Evolutionary conservation across 2,113 vertebrate genomes (phyloP).

Genomic region (Desmodus rotundus): DNA sequence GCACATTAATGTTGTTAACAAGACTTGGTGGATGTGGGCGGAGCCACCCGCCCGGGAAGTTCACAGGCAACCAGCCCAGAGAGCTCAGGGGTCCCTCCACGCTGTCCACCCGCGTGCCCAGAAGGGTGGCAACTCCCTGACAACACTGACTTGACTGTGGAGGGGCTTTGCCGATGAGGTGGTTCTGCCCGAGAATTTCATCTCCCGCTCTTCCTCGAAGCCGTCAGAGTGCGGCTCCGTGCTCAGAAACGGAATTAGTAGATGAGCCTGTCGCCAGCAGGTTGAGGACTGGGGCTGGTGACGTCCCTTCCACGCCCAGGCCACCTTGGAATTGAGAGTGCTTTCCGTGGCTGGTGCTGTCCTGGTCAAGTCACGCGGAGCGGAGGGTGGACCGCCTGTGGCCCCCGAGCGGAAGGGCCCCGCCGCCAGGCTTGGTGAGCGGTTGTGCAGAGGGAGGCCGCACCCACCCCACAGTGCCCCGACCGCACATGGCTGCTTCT

Average conservation of each 20-base stretch:
- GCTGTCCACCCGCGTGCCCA: not conserved
- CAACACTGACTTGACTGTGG: not conserved
- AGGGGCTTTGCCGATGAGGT: not conserved
- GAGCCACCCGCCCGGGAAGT: not conserved
- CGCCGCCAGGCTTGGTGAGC: fast-evolving
- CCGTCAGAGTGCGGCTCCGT: not conserved
- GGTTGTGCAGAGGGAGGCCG: not conserved
- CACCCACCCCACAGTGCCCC: not conserved
- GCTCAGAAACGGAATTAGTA: not conserved
- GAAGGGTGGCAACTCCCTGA: fast-evolving
- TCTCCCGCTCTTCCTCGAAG: not conserved
- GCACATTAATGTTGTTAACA: not conserved
- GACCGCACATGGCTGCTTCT: fast-evolving
- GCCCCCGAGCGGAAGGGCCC: fast-evolving
- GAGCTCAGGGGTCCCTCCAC: fast-evolving
- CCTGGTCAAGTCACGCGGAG: too few relatives aligned
- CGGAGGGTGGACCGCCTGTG: fast-evolving
- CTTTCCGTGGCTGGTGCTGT: fast-evolving
- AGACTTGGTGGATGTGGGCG: not conserved
- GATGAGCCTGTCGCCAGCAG: not conserved
- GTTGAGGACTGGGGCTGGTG: too few relatives aligned
- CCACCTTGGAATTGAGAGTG: not conserved
- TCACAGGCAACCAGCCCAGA: fast-evolving
- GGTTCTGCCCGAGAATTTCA: not conserved
- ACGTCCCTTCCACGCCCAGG: not conserved